Evolutionary conservation across 2,113 vertebrate genomes (phyloP), one percentile per base, ranked within the genome.

Genomic region (Calidris pygmaea): DNA sequence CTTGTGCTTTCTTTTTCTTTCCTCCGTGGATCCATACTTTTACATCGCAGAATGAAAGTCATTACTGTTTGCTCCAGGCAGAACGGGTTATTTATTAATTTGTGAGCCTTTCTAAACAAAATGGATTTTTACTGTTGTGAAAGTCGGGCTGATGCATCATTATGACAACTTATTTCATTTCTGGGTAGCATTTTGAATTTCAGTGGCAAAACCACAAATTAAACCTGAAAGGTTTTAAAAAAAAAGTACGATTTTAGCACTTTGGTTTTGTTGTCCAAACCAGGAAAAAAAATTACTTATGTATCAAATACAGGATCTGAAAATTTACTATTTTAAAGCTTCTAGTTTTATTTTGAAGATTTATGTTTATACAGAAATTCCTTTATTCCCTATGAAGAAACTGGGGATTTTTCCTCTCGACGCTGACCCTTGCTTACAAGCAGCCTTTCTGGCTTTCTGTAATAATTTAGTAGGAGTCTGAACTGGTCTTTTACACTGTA

Each of bases 71-170:
- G 81, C 94, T 96, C 52, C 50, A 32, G 74, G 87, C 70, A 63
- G 62, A 96, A 93, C 3, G n/a, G 32, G 37, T 96, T 96, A 93
- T 92, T 95, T 96, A 97, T 97, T 97, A 96, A 96, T 78, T 67
- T 30, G 59, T 85, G 87, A 87, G 82, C 20, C n/a, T 85, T 77
- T 94, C 84, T 94, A 96, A 95, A 97, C 93, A 85, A 82, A 89
- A 96, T 77, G 85, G 93, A 92, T 95, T 93, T 97, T 93, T 88
- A 79, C 67, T 90, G 52, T 91, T 94, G 59, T 1, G 0, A 89
- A 88, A 81, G 37, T 52, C 67, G 80, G 77, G 72, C 68, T 81
- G 95, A 95, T 87, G 71, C 48, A 95, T 95, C 92, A 71, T 87
- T 63, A 32, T 66, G 87, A 85, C 68, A 93, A 86, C 50, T 84